Base-by-base conservation (phyloP, 2,888 invertebrate genomes). In the Tipula unca region DNA sequence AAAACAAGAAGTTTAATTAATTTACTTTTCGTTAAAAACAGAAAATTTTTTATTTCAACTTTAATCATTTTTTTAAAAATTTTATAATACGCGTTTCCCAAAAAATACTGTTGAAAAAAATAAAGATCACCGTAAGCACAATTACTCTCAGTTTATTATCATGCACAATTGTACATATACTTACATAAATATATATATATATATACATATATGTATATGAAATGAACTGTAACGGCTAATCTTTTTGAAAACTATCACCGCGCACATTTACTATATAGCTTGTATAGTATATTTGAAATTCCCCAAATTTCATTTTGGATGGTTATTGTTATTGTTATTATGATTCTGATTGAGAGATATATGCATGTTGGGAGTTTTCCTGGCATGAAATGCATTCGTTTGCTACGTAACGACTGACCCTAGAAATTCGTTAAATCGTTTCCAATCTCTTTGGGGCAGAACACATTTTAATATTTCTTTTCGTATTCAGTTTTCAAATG, bases 1-100 rank as follows among this genome's bases (percentile, higher is more conserved):
- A 69, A 69, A 69, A 69, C 69, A 69, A 69, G 69, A 69, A 69
- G 69, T 69, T 69, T 69, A 69, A 69, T 69, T 69, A 69, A 69
- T 69, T 69, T 69, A 69, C 69, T 69, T 69, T 69, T 10, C 20
- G 69, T 69, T 69, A 69, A 69, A 13, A 20, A 69, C 32, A 32
- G 1, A 54, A 54, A 54, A 54, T 69, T 25, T n/a, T 20, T 69
- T 25, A 69, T 69, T 69, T 25, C 69, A 69, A 69, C 69, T 69
- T 69, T 69, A 69, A 69, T 69, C 69, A 69, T n/a, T 48, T n/a
- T 69, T 69, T 69, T 14, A n/a, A n/a, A n/a, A n/a, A n/a, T n/a
- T n/a, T n/a, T n/a, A n/a, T n/a, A n/a, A n/a, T n/a, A n/a, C 25
- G 25, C 69, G 1, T 69, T 69, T 69, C 25, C 69, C 69, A 69